These are phyloP conservation scores for Ormyrus thymus DNA, from an alignment of 2,888 invertebrate species.

Conservation along the genomic window DNA sequence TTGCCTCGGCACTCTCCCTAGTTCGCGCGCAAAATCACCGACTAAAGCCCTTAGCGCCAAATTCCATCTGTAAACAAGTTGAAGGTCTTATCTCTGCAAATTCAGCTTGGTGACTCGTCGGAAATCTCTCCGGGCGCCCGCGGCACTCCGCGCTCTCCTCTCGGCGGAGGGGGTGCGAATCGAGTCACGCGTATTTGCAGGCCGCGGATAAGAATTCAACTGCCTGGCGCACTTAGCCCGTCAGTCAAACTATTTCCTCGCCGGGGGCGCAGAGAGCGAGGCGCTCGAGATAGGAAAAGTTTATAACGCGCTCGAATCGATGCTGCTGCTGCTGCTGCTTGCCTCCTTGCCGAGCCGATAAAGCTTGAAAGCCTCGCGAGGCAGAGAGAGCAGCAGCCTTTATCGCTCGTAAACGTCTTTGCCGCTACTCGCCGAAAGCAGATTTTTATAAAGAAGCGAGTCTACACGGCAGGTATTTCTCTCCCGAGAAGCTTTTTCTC, in stretches of 20 bases:
- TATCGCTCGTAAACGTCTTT: conserved; percentile 48
- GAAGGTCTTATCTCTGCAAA: too few species aligned
- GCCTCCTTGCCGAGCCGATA: too few species aligned
- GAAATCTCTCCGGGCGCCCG: too few species aligned
- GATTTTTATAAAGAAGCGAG: conserved; percentile 24
- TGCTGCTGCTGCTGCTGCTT: not conserved
- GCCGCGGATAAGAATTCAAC: not conserved
- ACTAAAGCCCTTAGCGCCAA: too few species aligned
- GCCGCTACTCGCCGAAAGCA: not conserved
- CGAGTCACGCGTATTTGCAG: conserved; percentile 14
- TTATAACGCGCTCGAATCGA: conserved; percentile 21
- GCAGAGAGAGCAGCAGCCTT: not conserved
- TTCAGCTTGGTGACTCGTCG: too few species aligned
- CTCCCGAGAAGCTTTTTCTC: not conserved
- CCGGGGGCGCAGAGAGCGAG: too few species aligned
- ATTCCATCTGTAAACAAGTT: too few species aligned
- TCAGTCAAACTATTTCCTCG: conserved; percentile 7
- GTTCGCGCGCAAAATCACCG: too few species aligned
- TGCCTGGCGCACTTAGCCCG: not conserved
- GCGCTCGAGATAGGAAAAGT: conserved; percentile 29
- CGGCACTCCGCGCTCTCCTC: too few species aligned
- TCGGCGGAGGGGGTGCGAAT: not conserved
- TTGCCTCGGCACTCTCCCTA: too few species aligned
- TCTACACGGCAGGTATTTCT: too few species aligned
- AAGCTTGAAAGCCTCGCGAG: conserved; percentile 25